Base-by-base conservation (phyloP, 2,888 invertebrate species). In the Stenodera caucasica region DNA sequence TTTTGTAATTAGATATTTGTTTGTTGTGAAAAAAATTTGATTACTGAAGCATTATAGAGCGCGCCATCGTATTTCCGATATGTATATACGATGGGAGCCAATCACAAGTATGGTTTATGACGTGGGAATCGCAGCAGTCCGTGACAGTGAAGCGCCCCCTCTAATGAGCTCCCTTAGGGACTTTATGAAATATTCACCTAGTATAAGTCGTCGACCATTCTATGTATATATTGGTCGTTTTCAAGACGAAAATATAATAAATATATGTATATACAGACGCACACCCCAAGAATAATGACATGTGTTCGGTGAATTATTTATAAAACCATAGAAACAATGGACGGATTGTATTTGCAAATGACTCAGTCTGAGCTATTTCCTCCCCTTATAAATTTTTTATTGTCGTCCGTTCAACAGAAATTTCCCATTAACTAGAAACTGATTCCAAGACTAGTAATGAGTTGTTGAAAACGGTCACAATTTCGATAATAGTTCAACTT, bases 101-200 rank as follows among this genome's bases (percentile, higher is more conserved):
- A 74, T 74, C 71, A 70, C 66, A 67, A 67, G 67, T 70, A 69
- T 68, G 60, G 68, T 68, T n/a, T n/a, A 67, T 68, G 70, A 71
- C 69, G 72, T 74, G 73, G 72, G 73, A 74, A 74, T 73, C 69
- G 72, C 72, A 69, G 70, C 72, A 73, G 60, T 60, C 72, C 69
- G 71, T 69, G 74, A 73, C 72, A 69, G 70, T 60, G 57, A 60
- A 62, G 60, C 66, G 62, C 70, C 37, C 69, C 70, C 67, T 70
- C 70, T 72, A 70, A 70, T 70, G 70, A 72, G 71, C 70, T 70
- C 69, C 70, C 71, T 69, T 60, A 69, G 72, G 71, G 67, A 67
- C 61, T 60, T 62, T 70, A 75, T 74, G 70, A 75, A 75, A 75
- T 75, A 74, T 75, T 75, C 71, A 75, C 74, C 72, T 68, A 40